Conservation (phyloP, 2,113 vertebrate species). For the Nesogale talazaci region DNA sequence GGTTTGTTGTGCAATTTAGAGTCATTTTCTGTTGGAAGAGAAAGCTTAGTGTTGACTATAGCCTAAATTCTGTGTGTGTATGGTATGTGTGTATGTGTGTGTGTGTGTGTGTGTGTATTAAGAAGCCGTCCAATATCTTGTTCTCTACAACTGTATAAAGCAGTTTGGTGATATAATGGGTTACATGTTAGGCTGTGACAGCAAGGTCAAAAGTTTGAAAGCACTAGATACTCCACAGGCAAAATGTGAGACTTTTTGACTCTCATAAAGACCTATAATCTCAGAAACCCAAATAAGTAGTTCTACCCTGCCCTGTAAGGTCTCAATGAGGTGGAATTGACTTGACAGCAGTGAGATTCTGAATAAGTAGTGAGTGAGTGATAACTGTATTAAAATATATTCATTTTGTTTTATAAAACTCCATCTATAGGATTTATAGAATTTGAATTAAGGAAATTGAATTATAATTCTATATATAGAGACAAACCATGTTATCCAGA, state of each 20-base stretch:
- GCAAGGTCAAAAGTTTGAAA: no score
- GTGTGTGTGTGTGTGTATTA: background rate
- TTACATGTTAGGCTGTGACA: no score
- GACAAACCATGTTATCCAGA: background rate
- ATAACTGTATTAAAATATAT: background rate
- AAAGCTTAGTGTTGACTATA: background rate
- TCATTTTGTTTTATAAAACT: background rate
- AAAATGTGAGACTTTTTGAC: no score
- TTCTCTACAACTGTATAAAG: background rate
- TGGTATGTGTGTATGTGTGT: background rate
- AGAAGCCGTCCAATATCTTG: background rate
- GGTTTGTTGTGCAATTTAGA: background rate
- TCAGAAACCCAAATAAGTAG: no score
- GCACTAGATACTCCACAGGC: no score
- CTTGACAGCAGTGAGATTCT: no score
- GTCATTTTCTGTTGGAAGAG: background rate
- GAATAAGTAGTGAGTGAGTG: no score
- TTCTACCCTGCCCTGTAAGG: no score
- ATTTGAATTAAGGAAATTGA: no score
- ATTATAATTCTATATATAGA: conserved; percentile 4
- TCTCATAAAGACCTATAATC: no score
- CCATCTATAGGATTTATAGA: background rate
- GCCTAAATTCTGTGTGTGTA: background rate
- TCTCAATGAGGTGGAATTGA: no score
- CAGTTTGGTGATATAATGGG: no score